Evolutionary conservation across 2,797 vertebrate genomes (phyloP).

Genomic region (Poeciliopsis turneri): DNA sequence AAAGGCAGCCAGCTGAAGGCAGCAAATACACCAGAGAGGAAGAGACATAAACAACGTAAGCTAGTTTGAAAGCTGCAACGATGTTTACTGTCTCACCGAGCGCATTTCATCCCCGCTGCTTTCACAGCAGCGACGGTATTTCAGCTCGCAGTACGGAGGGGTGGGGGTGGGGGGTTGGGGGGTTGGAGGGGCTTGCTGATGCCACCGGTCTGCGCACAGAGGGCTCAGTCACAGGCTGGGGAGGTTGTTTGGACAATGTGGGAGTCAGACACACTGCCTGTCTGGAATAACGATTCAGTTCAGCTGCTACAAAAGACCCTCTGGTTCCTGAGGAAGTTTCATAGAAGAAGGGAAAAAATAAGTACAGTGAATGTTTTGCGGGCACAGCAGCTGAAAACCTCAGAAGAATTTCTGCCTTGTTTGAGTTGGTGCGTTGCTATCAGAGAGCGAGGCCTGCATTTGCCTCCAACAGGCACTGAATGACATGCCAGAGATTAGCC

Average conservation of each 20-base stretch:
- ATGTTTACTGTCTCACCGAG: constrained; percentile 73
- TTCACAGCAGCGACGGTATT: constrained; percentile 57
- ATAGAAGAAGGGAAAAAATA: constrained; percentile 12
- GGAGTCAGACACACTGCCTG: constrained; percentile 72
- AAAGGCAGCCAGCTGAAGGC: constrained; percentile 65
- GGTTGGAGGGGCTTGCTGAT: constrained; percentile 56
- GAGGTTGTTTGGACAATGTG: constrained; percentile 77
- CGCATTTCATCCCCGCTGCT: constrained; percentile 64
- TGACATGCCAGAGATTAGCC: constrained; percentile 78
- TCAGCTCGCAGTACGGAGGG: constrained; percentile 58
- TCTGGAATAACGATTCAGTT: constrained; percentile 72
- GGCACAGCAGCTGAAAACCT: constrained; percentile 38
- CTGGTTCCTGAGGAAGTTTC: constrained; percentile 34
- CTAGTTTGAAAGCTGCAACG: constrained; percentile 55
- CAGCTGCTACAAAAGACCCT: constrained; percentile 48
- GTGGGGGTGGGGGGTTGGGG: too few relatives aligned
- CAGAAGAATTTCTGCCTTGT: constrained; percentile 45
- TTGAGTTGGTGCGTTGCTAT: constrained; percentile 56
- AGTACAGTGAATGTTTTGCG: constrained; percentile 41
- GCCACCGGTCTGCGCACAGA: constrained; percentile 74
- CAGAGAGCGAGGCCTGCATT: constrained; percentile 63
- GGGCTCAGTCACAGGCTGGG: constrained; percentile 69
- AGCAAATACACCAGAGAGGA: constrained; percentile 64
- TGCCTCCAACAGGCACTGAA: constrained; percentile 69
- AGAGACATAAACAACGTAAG: constrained; percentile 67